Conservation (phyloP, 2,797 vertebrate genomes). For the Coranthus polyacanthus region DNA sequence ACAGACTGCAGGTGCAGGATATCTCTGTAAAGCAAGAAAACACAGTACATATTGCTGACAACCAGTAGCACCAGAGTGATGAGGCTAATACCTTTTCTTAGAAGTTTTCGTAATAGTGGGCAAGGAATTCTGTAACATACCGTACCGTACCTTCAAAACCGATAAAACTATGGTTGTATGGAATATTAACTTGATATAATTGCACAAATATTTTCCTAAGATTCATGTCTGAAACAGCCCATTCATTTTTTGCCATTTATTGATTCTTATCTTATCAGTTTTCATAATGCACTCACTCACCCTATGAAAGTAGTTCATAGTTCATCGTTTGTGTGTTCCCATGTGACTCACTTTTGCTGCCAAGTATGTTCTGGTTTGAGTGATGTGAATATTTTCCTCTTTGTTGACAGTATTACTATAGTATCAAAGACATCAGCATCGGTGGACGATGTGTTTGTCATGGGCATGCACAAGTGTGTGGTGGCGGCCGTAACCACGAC, state of each 20-base stretch:
- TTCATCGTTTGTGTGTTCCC: conserved; percentile 29
- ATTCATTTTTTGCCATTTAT: conserved; percentile 16
- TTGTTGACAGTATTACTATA: conserved; percentile 92
- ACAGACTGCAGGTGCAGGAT: conserved; percentile 31
- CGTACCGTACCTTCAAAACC: background rate
- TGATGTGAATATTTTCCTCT: conserved; percentile 30
- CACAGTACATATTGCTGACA: background rate
- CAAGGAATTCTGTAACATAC: background rate
- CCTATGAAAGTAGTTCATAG: conserved; percentile 8
- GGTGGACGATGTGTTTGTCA: conserved; percentile 94
- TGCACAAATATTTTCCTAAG: background rate
- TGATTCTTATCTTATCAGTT: conserved; percentile 17
- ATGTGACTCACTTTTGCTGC: conserved; percentile 37
- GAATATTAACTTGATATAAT: no score
- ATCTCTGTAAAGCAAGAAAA: background rate
- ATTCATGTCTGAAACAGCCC: background rate
- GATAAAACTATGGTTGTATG: background rate
- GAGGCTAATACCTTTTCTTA: no score
- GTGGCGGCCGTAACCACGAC: conserved; percentile 65
- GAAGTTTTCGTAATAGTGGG: no score
- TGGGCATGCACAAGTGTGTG: conserved; percentile 91
- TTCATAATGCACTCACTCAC: conserved; percentile 41
- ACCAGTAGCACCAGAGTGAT: background rate
- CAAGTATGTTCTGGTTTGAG: conserved; percentile 26
- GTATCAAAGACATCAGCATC: conserved; percentile 95